Base-by-base conservation (phyloP, 2,888 invertebrate species). In the Iphiclides podalirius region DNA sequence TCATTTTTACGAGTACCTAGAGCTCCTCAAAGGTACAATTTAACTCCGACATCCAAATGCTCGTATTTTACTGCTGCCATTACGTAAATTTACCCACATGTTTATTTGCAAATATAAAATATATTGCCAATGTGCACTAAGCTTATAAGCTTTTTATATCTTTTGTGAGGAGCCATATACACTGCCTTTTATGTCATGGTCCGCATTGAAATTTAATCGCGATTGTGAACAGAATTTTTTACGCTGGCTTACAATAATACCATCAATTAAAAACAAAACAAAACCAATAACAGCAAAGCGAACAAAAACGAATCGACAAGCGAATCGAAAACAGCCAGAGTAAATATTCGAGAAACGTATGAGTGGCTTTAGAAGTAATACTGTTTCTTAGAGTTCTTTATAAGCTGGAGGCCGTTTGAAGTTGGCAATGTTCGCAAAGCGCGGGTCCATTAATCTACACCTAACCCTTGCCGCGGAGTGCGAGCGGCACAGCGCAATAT, bases 1-100 rank as follows among this genome's bases (percentile, higher is more conserved):
- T 64, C 50, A 66, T 60, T 69, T 72, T 75, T 70, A 75, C 61
- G 74, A 64, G 62, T 63, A 55, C 58, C 56, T 48, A 55, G 56
- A 55, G 52, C 51, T 60, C 61, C 58, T 52, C 54, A 52, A 49
- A 52, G 55, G 55, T 53, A 55, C 57, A 62, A 58, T 63, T 66
- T 61, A 55, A 59, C 66, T 60, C 52, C 57, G 55, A 55, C 64
- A 65, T 58, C 61, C 53, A 61, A 63, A 64, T 59, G 62, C 59
- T 61, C 60, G 60, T 64, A 62, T 81, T 88, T 88, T 86, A 87
- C 72, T 66, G 72, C 84, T 51, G 57, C 78, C 80, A 84, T 87
- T 84, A 85, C 79, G 74, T 67, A 85, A 86, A 87, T 88, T 86
- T 84, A 85, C 79, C 79, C 75, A 81, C 83, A 88, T 83, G 86